phyloP scores from a whole-genome alignment of 2,113 vertebrate genomes.

The Otis tarda region DNA sequence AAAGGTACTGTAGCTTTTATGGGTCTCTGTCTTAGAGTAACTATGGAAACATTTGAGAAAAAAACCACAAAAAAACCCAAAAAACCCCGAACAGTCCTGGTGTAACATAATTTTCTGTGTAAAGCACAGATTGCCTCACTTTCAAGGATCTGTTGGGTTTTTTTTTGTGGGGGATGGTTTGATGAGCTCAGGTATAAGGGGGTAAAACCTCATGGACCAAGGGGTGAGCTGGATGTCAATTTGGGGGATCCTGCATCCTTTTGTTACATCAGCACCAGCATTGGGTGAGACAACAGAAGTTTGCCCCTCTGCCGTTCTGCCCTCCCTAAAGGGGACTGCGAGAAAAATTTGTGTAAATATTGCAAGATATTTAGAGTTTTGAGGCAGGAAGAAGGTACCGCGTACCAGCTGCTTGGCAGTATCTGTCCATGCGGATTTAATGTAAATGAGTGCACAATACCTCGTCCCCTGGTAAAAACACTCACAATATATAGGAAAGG shows the following conservation, averaged over 20 bases:
- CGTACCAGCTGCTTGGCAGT: background rate
- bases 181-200: background rate
- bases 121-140: background rate
- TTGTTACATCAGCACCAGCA: background rate
- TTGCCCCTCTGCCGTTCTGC: background rate
- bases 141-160: background rate
- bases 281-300: background rate
- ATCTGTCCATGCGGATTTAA: no score
- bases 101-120: background rate
- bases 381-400: background rate
- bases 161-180: background rate
- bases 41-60: background rate
- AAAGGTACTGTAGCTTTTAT: background rate
- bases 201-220: background rate
- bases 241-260: background rate
- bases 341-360: background rate
- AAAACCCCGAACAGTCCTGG: background rate
- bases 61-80: background rate
- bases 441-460: background rate
- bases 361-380: background rate
- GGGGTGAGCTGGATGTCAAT: background rate
- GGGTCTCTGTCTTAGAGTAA: background rate
- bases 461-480: background rate
- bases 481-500: background rate
- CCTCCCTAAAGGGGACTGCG: background rate